A percentile compares a stretch with the other conserved stretches of the same genome.
Conservation (phyloP, 2,888 invertebrate species). For the Orchestes rusci region DNA sequence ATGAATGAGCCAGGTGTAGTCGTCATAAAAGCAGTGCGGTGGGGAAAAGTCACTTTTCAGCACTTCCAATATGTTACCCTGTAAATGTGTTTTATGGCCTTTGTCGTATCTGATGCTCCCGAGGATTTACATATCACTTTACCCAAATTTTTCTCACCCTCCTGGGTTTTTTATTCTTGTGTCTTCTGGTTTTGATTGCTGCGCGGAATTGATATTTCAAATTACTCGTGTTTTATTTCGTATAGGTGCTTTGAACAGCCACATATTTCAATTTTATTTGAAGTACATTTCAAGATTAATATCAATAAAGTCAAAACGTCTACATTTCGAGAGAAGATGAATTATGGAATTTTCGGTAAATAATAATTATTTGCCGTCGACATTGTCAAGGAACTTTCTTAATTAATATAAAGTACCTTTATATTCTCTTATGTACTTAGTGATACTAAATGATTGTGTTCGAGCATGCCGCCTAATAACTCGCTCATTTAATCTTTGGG, state of each 20-base stretch:
- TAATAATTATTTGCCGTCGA: constrained; percentile 21
- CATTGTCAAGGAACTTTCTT: constrained; percentile 28
- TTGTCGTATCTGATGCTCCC: constrained; percentile 11
- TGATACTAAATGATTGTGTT: constrained; percentile 31
- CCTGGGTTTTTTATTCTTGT: too few species aligned
- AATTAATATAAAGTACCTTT: constrained; percentile 35
- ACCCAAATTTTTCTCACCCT: too few species aligned
- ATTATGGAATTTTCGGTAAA: constrained; percentile 21
- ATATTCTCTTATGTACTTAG: constrained; percentile 30
- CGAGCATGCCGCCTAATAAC: too few species aligned
- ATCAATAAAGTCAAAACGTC: too few species aligned
- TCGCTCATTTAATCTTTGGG: too few species aligned
- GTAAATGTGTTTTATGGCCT: constrained; percentile 22
- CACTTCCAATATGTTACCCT: constrained; percentile 23
- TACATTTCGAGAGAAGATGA: constrained; percentile 16
- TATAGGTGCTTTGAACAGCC: too few species aligned
- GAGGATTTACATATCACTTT: constrained; percentile 17
- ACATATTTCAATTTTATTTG: too few species aligned
- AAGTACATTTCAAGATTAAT: too few species aligned
- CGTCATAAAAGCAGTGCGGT: constrained; percentile 27
- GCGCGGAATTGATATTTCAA: too few species aligned
- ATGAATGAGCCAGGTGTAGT: constrained; percentile 37
- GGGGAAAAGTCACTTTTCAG: constrained; percentile 25
- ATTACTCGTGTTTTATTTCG: too few species aligned
- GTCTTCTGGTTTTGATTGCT: too few species aligned